These are phyloP conservation scores for Grantiella picta DNA, from an alignment of 2,113 vertebrate genomes.

Conservation along the genomic window DNA sequence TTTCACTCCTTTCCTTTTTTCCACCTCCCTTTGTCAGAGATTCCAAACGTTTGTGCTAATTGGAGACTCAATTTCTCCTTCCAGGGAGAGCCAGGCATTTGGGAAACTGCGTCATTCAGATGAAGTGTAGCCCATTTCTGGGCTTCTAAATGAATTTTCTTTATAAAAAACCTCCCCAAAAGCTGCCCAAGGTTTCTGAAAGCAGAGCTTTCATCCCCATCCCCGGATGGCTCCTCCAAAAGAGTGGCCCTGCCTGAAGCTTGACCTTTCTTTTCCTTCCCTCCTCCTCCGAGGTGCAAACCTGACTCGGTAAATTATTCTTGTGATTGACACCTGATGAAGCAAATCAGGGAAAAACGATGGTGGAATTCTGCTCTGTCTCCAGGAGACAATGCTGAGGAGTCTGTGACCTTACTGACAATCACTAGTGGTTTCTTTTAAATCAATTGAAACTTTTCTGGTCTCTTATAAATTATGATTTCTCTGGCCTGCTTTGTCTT, in stretches of 20 bases:
- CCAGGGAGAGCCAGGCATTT: neutral
- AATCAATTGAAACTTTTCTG: neutral
- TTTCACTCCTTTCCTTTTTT: neutral
- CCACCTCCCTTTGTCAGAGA: neutral
- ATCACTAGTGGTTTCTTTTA: constrained; percentile 1
- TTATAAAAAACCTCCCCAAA: neutral
- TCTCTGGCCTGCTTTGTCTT: neutral
- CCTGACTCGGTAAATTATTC: neutral
- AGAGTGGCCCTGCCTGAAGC: neutral
- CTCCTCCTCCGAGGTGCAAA: neutral
- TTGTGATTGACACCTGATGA: neutral
- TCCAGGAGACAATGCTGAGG: neutral
- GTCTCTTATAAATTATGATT: neutral
- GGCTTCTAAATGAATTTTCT: neutral
- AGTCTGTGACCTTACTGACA: constrained; percentile 26
- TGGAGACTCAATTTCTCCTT: neutral
- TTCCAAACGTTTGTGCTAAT: neutral
- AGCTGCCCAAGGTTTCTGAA: neutral
- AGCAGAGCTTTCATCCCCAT: neutral
- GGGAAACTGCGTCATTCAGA: neutral
- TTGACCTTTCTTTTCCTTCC: neutral
- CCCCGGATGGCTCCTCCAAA: neutral
- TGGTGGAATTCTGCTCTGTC: neutral
- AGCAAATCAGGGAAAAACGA: neutral
- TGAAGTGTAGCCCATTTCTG: neutral